Evolutionary conservation across 2,113 vertebrate species (phyloP).

Genomic region (Rana temporaria): DNA sequence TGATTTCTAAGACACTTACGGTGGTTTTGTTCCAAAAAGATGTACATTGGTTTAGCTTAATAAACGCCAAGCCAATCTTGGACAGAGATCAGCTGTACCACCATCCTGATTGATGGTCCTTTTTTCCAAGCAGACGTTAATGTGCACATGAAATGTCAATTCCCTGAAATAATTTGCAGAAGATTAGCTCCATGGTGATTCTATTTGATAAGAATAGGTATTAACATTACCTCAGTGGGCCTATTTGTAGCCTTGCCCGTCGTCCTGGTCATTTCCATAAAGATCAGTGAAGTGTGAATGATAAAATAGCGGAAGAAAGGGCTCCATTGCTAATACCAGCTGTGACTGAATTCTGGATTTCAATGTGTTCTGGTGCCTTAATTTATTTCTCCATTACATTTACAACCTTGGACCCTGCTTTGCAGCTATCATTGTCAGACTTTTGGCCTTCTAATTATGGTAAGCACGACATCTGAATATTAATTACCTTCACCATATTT

Average conservation of each 20-base stretch:
- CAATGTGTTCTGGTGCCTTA: conserved; percentile 59
- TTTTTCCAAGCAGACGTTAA: conserved; percentile 65
- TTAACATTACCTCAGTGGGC: conserved; percentile 69
- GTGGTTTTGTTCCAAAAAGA: conserved; percentile 27
- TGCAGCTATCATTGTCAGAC: conserved; percentile 57
- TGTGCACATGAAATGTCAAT: conserved; percentile 67
- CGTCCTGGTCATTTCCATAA: conserved; percentile 66
- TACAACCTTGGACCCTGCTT: conserved; percentile 57
- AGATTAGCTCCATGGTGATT: conserved; percentile 70
- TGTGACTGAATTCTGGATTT: conserved; percentile 55
- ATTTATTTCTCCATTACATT: conserved; percentile 69
- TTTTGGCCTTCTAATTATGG: conserved; percentile 64
- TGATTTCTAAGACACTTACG: conserved; percentile 27
- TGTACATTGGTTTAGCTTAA: conserved; percentile 57
- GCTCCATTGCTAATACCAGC: conserved; percentile 51
- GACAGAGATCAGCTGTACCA: conserved; percentile 60
- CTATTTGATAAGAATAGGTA: conserved; percentile 73
- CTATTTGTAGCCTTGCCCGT: conserved; percentile 63
- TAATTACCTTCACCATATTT: conserved; percentile 62
- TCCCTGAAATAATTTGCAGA: conserved; percentile 72
- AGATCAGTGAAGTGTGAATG: conserved; percentile 67
- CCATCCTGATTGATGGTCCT: conserved; percentile 57
- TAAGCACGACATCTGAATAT: conserved; percentile 62
- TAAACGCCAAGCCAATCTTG: conserved; percentile 62
- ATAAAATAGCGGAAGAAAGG: conserved; percentile 64